Conservation (phyloP, 1,140 invertebrate species). For the Pachypeltis micranthus region DNA sequence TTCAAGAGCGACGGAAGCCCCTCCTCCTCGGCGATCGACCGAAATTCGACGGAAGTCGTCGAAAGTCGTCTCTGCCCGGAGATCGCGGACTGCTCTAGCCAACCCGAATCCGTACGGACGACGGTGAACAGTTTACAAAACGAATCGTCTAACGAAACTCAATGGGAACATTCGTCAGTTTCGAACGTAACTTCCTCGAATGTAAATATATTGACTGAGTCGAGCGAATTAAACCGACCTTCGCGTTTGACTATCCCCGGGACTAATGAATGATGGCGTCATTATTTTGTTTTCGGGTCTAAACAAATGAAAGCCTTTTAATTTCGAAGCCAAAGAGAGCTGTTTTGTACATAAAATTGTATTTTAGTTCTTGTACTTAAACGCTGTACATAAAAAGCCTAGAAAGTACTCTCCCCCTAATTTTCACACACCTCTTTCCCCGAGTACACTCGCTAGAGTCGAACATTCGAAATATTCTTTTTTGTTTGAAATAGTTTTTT, state of each 20-base stretch:
- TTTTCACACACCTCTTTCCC: too few species aligned
- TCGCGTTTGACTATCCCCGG: too few species aligned
- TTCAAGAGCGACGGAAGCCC: constrained; percentile 45
- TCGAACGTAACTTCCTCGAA: not conserved
- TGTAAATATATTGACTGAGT: not conserved
- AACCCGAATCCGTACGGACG: not conserved
- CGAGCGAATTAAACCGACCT: not conserved
- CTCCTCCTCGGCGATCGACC: constrained; percentile 36
- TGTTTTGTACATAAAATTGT: not conserved
- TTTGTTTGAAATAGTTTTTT: too few species aligned
- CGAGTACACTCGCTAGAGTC: too few species aligned
- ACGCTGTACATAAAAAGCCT: not conserved
- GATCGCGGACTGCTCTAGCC: not conserved
- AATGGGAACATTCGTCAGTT: not conserved
- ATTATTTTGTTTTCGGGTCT: not conserved
- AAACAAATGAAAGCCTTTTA: not conserved
- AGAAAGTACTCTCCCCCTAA: too few species aligned
- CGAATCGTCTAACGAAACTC: not conserved
- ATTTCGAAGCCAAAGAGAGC: not conserved
- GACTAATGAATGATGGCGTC: too few species aligned
- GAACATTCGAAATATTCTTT: too few species aligned
- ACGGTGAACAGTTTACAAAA: not conserved
- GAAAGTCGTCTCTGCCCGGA: not conserved
- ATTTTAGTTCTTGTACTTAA: not conserved
- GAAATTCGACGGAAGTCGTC: not conserved